Conservation (phyloP, 2,888 invertebrate species). For the Dicyrtoma fusca region DNA sequence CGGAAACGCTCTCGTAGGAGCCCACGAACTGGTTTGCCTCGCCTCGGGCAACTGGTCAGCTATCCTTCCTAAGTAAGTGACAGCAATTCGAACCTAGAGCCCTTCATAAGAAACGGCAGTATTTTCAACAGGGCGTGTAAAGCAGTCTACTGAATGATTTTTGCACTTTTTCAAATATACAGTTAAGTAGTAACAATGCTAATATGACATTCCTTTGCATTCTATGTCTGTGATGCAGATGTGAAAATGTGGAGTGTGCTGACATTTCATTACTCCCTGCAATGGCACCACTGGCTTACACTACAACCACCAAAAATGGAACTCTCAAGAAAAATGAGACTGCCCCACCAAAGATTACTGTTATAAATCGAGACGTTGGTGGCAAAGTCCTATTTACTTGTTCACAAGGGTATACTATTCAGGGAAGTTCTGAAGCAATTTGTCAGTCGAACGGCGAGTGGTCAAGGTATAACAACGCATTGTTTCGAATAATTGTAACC, state of each 20-base stretch:
- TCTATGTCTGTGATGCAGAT: conserved; percentile 2
- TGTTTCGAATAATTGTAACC: conserved; percentile 71
- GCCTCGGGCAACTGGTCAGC: conserved; percentile 85
- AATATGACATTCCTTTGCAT: conserved; percentile 5
- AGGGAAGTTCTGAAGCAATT: conserved; percentile 64
- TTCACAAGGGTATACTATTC: conserved; percentile 74
- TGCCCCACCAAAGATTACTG: conserved; percentile 45
- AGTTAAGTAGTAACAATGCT: background rate
- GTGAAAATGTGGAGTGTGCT: conserved; percentile 48
- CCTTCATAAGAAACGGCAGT: background rate
- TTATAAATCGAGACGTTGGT: conserved; percentile 73
- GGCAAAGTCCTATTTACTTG: conserved; percentile 81
- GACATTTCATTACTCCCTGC: conserved; percentile 53
- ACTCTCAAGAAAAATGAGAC: conserved; percentile 62
- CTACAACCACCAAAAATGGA: conserved; percentile 40
- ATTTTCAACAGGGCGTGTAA: background rate
- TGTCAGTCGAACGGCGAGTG: conserved; percentile 64
- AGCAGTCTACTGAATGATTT: background rate
- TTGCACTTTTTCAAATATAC: background rate
- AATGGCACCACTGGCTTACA: conserved; percentile 42
- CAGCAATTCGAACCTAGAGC: no score
- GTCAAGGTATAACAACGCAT: conserved; percentile 66
- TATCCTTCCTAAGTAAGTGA: conserved; percentile 70
- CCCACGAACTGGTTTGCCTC: conserved; percentile 73
- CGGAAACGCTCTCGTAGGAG: conserved; percentile 78